Base-by-base conservation (phyloP, 2,888 invertebrate species). In the Lithophane socia region DNA sequence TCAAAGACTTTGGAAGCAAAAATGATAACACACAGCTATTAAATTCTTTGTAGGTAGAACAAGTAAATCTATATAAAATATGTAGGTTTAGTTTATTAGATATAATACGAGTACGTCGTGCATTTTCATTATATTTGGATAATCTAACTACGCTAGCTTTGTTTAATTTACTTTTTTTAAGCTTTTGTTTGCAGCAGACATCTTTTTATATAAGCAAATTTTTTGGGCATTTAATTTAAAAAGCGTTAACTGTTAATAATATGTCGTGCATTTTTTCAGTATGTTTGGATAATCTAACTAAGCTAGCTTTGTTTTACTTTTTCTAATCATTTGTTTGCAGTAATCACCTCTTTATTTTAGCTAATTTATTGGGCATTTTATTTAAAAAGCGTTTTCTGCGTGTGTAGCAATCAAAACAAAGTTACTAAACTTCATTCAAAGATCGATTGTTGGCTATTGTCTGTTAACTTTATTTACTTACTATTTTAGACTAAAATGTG, bases 171-270 rank as follows among this genome's bases (percentile, higher is more conserved):
- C n/a, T n/a, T 54, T n/a, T 54, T 54, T 54, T 21, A 54, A 21
- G 54, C 54, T 54, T 54, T 54, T 54, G 9, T 54, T 54, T 54
- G 21, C 21, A 54, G 18, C 9, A 54, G 9, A 9, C 1, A 3
- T 3, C 9, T 9, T 1, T 54, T 21, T 54, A 9, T n/a, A 21
- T n/a, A 10, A 54, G 9, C 9, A 0, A 0, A 9, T 9, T 21
- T 21, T 54, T 21, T 18, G 0, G 54, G 9, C 9, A 21, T n/a
- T 54, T 21, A 21, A 3, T 21, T 54, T 21, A 10, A 9, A 54
- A 21, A 3, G 29, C 29, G 29, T n/a, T n/a, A n/a, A n/a, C n/a
- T n/a, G n/a, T n/a, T n/a, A n/a, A n/a, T n/a, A n/a, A n/a, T n/a
- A n/a, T n/a, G n/a, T n/a, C n/a, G n/a, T n/a, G n/a, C n/a, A n/a